Conservation (phyloP, 2,113 vertebrate genomes). For the Burhinus bistriatus region DNA sequence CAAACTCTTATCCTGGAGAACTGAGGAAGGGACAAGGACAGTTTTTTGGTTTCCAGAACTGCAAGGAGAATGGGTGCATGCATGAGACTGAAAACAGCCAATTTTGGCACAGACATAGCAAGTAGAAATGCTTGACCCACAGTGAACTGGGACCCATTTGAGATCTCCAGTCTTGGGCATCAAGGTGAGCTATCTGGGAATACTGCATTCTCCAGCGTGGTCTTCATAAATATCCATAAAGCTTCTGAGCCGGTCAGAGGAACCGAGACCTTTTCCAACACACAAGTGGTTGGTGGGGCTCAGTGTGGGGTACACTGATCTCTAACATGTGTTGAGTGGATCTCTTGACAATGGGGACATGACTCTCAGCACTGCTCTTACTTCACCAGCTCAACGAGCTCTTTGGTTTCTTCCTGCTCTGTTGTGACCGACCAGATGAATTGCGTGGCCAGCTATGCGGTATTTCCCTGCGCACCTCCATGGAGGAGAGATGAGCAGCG, state of each 20-base stretch:
- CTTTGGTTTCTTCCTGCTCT: neutral
- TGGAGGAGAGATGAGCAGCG: neutral
- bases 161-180: neutral
- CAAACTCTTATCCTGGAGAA: neutral
- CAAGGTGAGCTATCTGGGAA: neutral
- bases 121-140: neutral
- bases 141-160: neutral
- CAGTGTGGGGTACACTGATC: neutral
- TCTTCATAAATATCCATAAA: neutral
- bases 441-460: rapidly evolving
- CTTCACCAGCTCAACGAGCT: neutral
- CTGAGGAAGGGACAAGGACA: neutral
- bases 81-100: neutral
- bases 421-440: neutral
- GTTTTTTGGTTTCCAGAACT: neutral
- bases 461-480: neutral
- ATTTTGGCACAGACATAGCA: neutral
- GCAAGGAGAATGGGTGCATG: neutral
- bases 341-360: neutral
- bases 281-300: neutral
- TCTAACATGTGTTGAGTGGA: neutral
- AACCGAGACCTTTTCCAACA: neutral
- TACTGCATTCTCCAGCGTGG: neutral
- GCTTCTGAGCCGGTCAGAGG: neutral
- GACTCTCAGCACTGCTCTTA: neutral